A percentile compares a stretch with the other conserved stretches of the same genome.
phyloP scores from a whole-genome alignment of 1,140 invertebrate species.

The Bilobella aurantiaca region DNA sequence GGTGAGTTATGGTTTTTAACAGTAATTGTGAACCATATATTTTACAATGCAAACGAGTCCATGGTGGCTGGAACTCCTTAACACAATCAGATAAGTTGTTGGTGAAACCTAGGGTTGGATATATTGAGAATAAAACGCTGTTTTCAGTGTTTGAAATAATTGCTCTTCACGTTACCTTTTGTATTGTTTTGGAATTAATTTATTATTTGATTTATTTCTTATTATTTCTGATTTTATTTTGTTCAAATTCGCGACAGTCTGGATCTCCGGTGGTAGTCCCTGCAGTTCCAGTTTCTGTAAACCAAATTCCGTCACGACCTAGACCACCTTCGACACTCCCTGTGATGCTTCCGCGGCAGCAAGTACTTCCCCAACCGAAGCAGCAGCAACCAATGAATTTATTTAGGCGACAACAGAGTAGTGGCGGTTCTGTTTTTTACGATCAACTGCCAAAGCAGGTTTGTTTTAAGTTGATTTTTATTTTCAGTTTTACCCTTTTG shows the following conservation, averaged over 20 bases:
- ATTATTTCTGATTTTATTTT: background rate
- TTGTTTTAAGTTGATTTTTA: slow-evolving; percentile 14
- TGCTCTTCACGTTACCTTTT: no score
- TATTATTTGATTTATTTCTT: slow-evolving; percentile 3
- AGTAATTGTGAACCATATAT: background rate
- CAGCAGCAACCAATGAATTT: background rate
- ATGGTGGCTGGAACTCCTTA: no score
- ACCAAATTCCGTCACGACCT: background rate
- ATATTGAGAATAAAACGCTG: no score
- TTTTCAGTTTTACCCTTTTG: no score
- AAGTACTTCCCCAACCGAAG: background rate
- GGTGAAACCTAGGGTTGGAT: no score
- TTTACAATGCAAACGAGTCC: no score
- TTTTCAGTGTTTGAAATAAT: no score
- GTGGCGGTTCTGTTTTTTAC: background rate
- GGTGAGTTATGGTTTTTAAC: slow-evolving; percentile 3
- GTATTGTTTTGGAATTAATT: no score
- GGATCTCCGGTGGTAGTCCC: background rate
- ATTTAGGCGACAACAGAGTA: slow-evolving; percentile 3
- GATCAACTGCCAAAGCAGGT: background rate
- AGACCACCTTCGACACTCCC: background rate
- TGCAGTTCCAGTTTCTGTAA: background rate
- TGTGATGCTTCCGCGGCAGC: background rate
- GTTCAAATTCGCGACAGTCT: no score
- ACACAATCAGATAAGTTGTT: no score